Evolutionary conservation across 2,113 vertebrate genomes (phyloP), one percentile per base, ranked within the genome.

Genomic region (Bos indicus): DNA sequence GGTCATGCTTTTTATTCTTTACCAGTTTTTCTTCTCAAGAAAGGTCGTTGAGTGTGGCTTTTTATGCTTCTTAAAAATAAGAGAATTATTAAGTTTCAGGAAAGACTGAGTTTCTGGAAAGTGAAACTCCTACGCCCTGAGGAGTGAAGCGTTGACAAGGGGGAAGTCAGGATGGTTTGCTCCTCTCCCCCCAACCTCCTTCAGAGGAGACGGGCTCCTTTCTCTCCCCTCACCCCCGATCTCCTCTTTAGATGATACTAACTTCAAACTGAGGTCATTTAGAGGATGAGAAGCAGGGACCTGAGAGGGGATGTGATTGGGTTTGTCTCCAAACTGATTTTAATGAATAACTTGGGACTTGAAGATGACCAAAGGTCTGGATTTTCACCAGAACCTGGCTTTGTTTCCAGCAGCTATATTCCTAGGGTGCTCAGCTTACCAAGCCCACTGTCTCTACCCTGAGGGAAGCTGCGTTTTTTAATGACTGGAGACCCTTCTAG

Each of bases 101-200:
- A 57, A 64, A 90, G 40, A 60, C 25, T 84, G 40, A 86, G 1
- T 95, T 97, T 90, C 48, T 94, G 43, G n/a, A 92, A 97, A 90
- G 59, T 90, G 80, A 43, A 94, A 67, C n/a, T 33, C 4, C 21
- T 64, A 85, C 62, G 7, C 21, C 40, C 64, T 33, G 74, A 90
- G 30, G 12, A 85, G 56, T 94, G 60, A 78, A 89, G 85, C n/a
- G 40, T 43, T 30, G 88, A 52, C 43, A 59, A 17, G 30, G 51
- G 59, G 26, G 16, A 92, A 59, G 60, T 78, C 46, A 28, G 77
- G 64, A 2, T 28, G 5, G 88, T 67, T 71, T 51, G 52, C 19
- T 7, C n/a, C 57, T 52, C 19, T 91, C 3, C 14, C 33, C 8
- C 2, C 40, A 82, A 11, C 19, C 40, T 82, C 5, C 8, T 84